Evolutionary conservation across 2,797 vertebrate species (phyloP).

Genomic region (Chanos chanos): DNA sequence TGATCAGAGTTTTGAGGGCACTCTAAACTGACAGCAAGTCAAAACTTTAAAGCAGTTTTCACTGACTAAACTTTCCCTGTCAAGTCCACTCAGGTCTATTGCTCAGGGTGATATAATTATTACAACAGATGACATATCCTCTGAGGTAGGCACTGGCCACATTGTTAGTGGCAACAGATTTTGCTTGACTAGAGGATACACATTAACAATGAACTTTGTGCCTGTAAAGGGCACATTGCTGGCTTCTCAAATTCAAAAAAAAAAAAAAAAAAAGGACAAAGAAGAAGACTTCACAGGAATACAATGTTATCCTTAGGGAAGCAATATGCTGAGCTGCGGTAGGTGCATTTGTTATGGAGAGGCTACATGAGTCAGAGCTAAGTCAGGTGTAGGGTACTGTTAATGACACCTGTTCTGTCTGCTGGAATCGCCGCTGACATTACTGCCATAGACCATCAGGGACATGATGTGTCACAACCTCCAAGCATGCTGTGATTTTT

Average conservation of each 20-base stretch:
- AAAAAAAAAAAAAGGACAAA: no score
- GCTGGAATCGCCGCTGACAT: no score
- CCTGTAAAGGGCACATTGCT: conserved; percentile 9
- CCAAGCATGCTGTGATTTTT: background rate
- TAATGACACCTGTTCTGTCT: conserved; percentile 15
- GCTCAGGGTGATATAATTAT: background rate
- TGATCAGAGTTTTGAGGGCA: no score
- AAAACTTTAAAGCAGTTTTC: no score
- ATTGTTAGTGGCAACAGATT: conserved; percentile 31
- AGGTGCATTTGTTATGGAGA: background rate
- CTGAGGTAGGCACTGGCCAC: background rate
- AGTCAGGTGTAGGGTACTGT: conserved; percentile 1
- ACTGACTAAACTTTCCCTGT: background rate
- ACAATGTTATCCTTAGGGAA: background rate
- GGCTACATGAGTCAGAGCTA: background rate
- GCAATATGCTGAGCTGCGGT: background rate
- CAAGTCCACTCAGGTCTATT: background rate
- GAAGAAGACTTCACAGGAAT: conserved; percentile 21
- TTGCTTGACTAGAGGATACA: conserved; percentile 23
- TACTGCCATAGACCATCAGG: no score
- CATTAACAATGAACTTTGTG: conserved; percentile 20
- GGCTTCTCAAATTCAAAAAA: conserved; percentile 12
- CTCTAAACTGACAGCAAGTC: no score
- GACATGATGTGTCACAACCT: background rate
- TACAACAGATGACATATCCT: background rate